Conservation (phyloP, 1,140 invertebrate genomes). For the Conus ventricosus region DNA sequence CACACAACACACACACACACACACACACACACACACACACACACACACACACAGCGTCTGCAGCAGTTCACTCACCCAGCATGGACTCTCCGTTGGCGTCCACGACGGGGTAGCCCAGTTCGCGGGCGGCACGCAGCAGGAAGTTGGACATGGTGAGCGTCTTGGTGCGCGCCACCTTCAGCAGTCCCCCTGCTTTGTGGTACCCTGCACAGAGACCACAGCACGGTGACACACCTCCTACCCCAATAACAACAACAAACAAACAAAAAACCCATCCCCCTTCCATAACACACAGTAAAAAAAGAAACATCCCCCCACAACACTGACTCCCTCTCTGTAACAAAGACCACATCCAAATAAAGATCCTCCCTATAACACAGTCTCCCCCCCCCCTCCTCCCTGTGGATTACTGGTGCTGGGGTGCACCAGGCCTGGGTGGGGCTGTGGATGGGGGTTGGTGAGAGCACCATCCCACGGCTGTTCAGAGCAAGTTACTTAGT, state of each 20-base stretch:
- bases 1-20: no score
- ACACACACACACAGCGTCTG: background rate
- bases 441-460: no score
- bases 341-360: no score
- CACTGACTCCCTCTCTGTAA: background rate
- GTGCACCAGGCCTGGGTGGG: no score
- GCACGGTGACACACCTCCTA: background rate
- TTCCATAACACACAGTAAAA: background rate
- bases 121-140: constrained; percentile 53
- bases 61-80: constrained; percentile 35
- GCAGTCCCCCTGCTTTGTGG: constrained; percentile 55
- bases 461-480: no score
- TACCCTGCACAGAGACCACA: constrained; percentile 44
- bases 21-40: no score
- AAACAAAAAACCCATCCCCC: no score
- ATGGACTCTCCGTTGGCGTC: constrained; percentile 57
- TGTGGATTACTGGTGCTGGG: no score
- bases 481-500: no score
- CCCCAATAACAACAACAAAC: background rate
- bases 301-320: background rate
- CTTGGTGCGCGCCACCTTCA: constrained; percentile 50
- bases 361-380: no score
- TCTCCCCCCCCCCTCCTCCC: no score
- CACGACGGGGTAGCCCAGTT: constrained; percentile 53
- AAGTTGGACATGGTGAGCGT: constrained; percentile 52